Evolutionary conservation across 35 echinoderm and acorn worm species (phyloP), one percentile per base, ranked within the genome.

Genomic region (Heliocidaris tuberculata): DNA sequence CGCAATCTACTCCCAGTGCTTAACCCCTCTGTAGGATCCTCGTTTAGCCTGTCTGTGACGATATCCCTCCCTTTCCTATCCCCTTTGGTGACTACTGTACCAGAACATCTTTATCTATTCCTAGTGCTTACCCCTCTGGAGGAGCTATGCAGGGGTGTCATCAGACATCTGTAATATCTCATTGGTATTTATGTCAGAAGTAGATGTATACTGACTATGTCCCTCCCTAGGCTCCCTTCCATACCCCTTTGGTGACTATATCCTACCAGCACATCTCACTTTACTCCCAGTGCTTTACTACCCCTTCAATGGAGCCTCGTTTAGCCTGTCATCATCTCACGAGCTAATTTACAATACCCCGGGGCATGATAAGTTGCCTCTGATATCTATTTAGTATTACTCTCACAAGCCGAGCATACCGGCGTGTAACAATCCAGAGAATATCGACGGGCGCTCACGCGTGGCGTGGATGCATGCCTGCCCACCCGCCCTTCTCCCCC

Each of bases 311-410:
- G 35, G 35, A 42, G 21, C 65, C 65, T 78, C 19, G 21, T 78
- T 78, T 78, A 78, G 65, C 65, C 65, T n/a, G 65, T 78, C 65
- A 78, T 78, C 65, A 78, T 78, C 65, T 78, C 65, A 78, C 65
- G 5, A 78, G 65, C 65, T 78, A 78, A 78, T 78, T 78, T 78
- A 78, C 65, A 78, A 78, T 78, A 78, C 65, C 65, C 65, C 27
- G 27, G 65, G 65, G 65, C 27, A 19, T 78, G 65, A 78, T 78
- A 78, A 78, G 65, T 7, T 6, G 65, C 65, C 17, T 78, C 65
- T 78, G 21, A 21, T 78, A 78, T 78, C 65, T n/a, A n/a, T 78
- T 78, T 78, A 78, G 65, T 78, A 78, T n/a, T 7, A 78, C 65
- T 78, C 65, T n/a, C 65, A 78, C 65, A 21, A n/a, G 65, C 65